Evolutionary conservation across 2,797 vertebrate species (phyloP), one percentile per base, ranked within the genome.

Genomic region (Darevskia mixta): DNA sequence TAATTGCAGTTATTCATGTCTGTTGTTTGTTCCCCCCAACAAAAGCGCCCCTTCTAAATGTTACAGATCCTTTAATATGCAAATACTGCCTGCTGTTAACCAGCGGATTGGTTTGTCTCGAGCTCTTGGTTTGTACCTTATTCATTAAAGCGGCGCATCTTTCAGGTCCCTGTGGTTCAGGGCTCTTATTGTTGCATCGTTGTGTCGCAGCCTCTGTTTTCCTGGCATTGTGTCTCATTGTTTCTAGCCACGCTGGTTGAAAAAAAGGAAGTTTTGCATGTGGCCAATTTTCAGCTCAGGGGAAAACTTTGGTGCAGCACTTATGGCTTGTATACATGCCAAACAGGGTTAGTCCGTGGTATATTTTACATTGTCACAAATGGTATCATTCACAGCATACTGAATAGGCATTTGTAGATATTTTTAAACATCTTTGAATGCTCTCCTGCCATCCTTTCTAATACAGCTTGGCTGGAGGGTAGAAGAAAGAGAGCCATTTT

Each of bases 1-100:
- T 81, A 89, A 86, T 89, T 89, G 83, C 43, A 49, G 58, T 82
- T 89, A 89, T 89, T 85, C 78, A 58, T 85, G 78, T 76, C 72
- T 76, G 25, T 49, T 86, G 83, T 82, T 49, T 85, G 61, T 82
- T 82, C 58, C n/a, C 41, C 55, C 25, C 35, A 41, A 86, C 78
- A 85, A 85, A 85, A 81, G 69, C 11, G 11, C 32, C 38, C 15
- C 71, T 82, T 89, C 69, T 75, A 86, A 76, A 86, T 55, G 43
- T 77, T 89, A 69, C 58, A 25, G 58, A 58, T 86, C 73, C 43
- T 89, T 89, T 89, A 86, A 58, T 86, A 86, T 77, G 88, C 71
- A 89, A 86, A 86, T 89, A 82, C 55, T n/a, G 7, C 83, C 78
- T 69, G 78, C 83, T 89, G 83, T 76, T 86, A 67, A 81, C 83